Base-by-base conservation (phyloP, 2,888 invertebrate genomes). In the Callyntrura guangdongensis region DNA sequence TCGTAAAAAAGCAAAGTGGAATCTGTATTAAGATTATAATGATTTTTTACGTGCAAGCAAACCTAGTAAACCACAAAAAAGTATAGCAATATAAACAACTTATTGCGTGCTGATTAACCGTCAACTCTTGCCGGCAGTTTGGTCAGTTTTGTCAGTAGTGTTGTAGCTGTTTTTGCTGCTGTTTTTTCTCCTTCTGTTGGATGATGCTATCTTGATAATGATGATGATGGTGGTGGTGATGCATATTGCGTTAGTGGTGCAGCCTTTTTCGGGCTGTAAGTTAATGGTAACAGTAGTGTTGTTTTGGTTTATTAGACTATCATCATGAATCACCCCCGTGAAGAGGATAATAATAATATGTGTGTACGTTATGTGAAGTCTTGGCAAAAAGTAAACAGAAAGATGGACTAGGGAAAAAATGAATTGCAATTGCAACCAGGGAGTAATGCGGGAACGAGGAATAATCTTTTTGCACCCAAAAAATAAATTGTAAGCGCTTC, bases 91-190 rank as follows among this genome's bases (percentile, higher is more conserved):
- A 72, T 82, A 74, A 59, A 64, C 69, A 69, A 72, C 81, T 82
- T 74, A 89, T 89, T 89, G 89, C 89, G 89, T 89, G 89, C 83
- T 89, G 89, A 89, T 89, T 89, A 89, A 84, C 89, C 83, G 83
- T 89, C 89, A 89, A 83, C 84, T 77, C 77, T 89, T 74, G 84
- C 89, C 89, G 89, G 89, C 89, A 89, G 89, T 89, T 89, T 89
- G 89, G 89, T 89, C 89, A 89, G 89, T 89, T 89, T 89, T 83
- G 53, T 69, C 49, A 67, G 45, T 17, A 45, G 45, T 74, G 47
- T 74, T 45, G 9, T 72, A 20, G 36, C 36, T 69, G 9, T 72
- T 61, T 14, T 69, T 69, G n/a, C n/a, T n/a, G n/a, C n/a, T n/a
- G n/a, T n/a, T n/a, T n/a, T n/a, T n/a, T n/a, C n/a, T n/a, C n/a